These are phyloP conservation scores for Apotomis turbidana DNA, from an alignment of 2,888 invertebrate species.

Conservation along the genomic window DNA sequence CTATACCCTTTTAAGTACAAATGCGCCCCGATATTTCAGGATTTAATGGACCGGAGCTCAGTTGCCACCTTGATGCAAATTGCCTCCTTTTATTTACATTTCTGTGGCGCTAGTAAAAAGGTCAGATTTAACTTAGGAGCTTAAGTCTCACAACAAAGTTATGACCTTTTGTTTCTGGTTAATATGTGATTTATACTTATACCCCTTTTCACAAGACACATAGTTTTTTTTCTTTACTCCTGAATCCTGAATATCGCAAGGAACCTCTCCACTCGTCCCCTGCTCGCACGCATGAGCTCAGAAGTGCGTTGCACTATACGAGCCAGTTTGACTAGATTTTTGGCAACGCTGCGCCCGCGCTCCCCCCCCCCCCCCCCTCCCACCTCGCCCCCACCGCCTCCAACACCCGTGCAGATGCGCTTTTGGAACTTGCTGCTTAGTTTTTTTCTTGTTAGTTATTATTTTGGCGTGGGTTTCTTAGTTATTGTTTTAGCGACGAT, in stretches of 20 bases:
- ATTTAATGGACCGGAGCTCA: too few relatives aligned
- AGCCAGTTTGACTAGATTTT: constrained; percentile 84
- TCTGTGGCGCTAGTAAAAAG: too few relatives aligned
- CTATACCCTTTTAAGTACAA: too few relatives aligned
- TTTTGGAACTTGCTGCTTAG: constrained; percentile 69
- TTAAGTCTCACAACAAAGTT: too few relatives aligned
- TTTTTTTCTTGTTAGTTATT: constrained; percentile 52
- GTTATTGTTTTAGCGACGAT: constrained; percentile 31
- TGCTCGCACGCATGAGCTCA: constrained; percentile 65
- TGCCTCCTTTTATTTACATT: too few relatives aligned
- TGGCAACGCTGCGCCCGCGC: constrained; percentile 65
- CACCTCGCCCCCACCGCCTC: constrained; percentile 41
- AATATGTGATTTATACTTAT: too few relatives aligned
- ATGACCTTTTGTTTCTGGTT: too few relatives aligned
- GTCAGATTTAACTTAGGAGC: too few relatives aligned
- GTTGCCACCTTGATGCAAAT: too few relatives aligned
- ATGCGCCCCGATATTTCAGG: too few relatives aligned
- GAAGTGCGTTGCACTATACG: constrained; percentile 81
- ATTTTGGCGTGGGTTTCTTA: constrained; percentile 44
- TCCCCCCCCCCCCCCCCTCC: constrained; percentile 45
- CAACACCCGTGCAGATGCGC: constrained; percentile 52
- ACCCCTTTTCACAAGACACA: too few relatives aligned
- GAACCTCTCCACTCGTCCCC: constrained; percentile 52
- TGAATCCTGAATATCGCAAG: constrained; percentile 22
- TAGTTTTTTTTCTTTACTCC: neutral